Conservation (phyloP, 1,140 invertebrate species). For the Nilaparvata lugens region DNA sequence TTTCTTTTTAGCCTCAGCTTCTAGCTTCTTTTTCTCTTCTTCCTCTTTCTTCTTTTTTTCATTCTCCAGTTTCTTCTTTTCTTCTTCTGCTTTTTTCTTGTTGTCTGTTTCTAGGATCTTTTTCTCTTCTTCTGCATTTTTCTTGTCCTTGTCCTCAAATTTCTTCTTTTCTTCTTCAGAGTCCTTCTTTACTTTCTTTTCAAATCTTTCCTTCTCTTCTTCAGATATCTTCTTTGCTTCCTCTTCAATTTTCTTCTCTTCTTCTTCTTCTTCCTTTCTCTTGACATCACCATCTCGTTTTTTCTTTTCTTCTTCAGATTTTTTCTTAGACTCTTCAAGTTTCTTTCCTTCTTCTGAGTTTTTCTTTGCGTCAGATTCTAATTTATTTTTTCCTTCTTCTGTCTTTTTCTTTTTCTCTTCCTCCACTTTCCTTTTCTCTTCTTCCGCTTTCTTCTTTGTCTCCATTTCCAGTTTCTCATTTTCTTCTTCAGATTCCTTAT, state of each 20-base stretch:
- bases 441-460: not conserved
- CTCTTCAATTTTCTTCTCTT: no score
- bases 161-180: not conserved
- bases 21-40: not conserved
- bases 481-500: conserved; percentile 27
- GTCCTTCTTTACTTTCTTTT: not conserved
- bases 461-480: not conserved
- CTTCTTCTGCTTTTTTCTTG: no score
- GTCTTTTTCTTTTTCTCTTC: no score
- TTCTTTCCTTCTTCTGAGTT: not conserved
- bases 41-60: no score
- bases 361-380: not conserved
- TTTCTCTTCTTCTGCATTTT: no score
- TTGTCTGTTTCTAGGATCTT: no score
- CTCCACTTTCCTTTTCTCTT: conserved; percentile 12
- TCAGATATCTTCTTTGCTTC: conserved; percentile 8
- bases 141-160: not conserved
- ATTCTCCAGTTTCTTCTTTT: no score
- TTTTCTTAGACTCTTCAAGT: not conserved
- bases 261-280: no score
- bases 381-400: not conserved
- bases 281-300: not conserved
- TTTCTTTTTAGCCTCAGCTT: not conserved
- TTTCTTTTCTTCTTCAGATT: not conserved
- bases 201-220: no score